A percentile compares a stretch with the other conserved stretches of the same genome.
Conservation (phyloP, 2,113 vertebrate species). For the Mus pahari region DNA sequence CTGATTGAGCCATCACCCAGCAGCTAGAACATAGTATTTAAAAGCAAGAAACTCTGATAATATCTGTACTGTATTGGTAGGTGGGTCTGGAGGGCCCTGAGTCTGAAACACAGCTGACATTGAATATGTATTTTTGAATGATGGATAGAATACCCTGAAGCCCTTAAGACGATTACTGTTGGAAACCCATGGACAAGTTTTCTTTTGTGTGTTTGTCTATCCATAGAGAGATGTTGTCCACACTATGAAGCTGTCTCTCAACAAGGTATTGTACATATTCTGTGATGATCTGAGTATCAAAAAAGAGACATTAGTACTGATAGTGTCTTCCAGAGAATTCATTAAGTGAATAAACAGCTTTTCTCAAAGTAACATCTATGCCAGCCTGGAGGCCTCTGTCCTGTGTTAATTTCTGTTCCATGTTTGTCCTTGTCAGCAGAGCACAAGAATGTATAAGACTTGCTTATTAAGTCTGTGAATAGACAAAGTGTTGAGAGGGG, state of each 20-base stretch:
- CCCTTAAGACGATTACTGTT: background rate
- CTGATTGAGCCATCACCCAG: background rate
- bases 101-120: background rate
- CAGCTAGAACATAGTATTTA: background rate
- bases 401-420: slow-evolving; percentile 4
- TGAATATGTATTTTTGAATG: slow-evolving; percentile 9
- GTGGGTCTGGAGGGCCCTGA: background rate
- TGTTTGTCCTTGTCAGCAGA: slow-evolving; percentile 35
- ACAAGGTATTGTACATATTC: background rate
- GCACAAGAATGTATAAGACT: background rate
- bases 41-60: background rate
- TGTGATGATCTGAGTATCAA: slow-evolving; percentile 32
- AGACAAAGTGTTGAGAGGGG: background rate
- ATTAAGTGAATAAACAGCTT: slow-evolving; percentile 59
- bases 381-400: slow-evolving; percentile 12
- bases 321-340: slow-evolving; percentile 52
- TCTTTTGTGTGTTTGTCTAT: background rate
- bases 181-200: background rate
- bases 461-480: background rate
- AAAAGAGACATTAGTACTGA: slow-evolving; percentile 23
- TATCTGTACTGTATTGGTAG: background rate
- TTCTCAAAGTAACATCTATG: slow-evolving; percentile 36
- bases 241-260: background rate
- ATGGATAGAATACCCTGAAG: background rate
- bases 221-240: background rate